Evolutionary conservation across 1,140 invertebrate genomes (phyloP), one percentile per base, ranked within the genome.

Genomic region (Chionoecetes opilio): DNA sequence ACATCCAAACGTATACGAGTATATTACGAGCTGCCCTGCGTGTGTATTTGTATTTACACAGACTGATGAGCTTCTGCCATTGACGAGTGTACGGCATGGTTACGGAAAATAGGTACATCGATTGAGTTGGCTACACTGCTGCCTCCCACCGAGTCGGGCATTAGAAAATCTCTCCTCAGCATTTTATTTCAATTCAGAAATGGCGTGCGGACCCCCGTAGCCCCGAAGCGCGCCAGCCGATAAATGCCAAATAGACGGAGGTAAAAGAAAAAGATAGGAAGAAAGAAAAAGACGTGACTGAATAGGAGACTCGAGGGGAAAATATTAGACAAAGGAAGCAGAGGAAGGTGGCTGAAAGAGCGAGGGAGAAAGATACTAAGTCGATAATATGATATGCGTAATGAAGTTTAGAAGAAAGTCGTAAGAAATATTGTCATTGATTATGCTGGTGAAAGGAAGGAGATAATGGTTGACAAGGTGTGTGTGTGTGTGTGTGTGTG

Each of bases 401-500:
- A 87, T 38, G 63, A 75, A 75, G 63, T 75, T 75, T 2, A 75
- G n/a, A 75, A 21, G 63, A 75, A 75, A 75, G 63, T 75, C 63
- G 63, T n/a, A 75, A 21, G 63, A 75, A 75, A 87, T 6, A 87
- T 21, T 37, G 85, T 14, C 34, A 75, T 75, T 75, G 63, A 75
- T 75, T 75, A n/a, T n/a, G 63, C 21, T n/a, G n/a, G n/a, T 3
- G 46, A 53, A 1, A 53, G 8, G 46, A 46, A 46, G 41, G 41
- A 46, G 5, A 17, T 3, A 11, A 53, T 53, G 46, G 21, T 53
- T 53, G 0, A 14, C 0, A 53, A 53, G 9, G 37, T 87, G 85
- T 34, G 35, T 86, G 84, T 31, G 26, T 86, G 84, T 41, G 38
- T 41, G 84, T 86, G 85, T 87, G 85, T 87, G 85, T 87, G 85